Conservation (phyloP, 53 echinoderm and acorn worm genomes). For the Holothuria leucospilota region DNA sequence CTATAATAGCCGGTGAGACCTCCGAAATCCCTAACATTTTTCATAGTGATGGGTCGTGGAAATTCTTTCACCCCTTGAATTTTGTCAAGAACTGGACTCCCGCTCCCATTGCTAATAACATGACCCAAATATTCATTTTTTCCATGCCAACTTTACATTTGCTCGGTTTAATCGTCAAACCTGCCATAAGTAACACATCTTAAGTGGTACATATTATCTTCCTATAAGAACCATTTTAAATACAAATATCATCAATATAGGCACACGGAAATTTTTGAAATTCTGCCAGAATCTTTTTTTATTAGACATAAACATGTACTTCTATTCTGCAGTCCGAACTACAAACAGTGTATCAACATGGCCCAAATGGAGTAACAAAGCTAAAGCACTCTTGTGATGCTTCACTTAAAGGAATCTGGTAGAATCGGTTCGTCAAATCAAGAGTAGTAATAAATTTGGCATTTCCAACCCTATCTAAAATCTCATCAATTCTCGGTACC, state of each 20-base stretch:
- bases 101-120: slow-evolving; percentile 41
- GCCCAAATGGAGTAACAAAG: slow-evolving; percentile 58
- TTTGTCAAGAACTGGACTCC: slow-evolving; percentile 28
- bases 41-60: too few species aligned
- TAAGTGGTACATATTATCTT: too few species aligned
- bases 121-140: slow-evolving; percentile 11
- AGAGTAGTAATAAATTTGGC: not conserved
- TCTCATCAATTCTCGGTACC: not conserved
- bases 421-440: slow-evolving; percentile 52
- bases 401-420: slow-evolving; percentile 48
- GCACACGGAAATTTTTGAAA: slow-evolving; percentile 5
- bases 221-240: too few species aligned
- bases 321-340: slow-evolving; percentile 22
- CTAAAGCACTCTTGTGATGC: not conserved
- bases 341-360: slow-evolving; percentile 40
- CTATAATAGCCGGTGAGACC: too few species aligned
- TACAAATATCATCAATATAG: slow-evolving; percentile 34
- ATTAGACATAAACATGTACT: slow-evolving; percentile 27
- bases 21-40: too few species aligned
- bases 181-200: too few species aligned
- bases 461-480: not conserved
- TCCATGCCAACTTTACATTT: slow-evolving; percentile 34
- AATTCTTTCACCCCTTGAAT: too few species aligned
- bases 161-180: slow-evolving; percentile 46
- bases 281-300: not conserved